Conservation (phyloP, 2,797 vertebrate species). For the Fringilla coelebs region DNA sequence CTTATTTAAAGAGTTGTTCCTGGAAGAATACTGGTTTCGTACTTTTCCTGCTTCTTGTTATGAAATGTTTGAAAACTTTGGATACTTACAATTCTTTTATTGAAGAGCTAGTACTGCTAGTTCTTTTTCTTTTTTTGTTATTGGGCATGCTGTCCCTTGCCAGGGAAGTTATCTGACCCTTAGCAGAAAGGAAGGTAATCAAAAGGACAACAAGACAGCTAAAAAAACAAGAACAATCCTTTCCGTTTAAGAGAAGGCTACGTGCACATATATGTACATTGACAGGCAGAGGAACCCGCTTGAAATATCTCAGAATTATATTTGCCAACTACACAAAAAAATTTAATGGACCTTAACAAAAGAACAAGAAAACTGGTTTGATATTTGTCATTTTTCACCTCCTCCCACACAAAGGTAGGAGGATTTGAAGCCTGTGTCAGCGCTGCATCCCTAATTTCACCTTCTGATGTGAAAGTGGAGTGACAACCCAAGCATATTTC, state of each 20-base stretch:
- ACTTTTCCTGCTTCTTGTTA: not conserved
- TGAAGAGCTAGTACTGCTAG: not conserved
- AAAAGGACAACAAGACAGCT: not conserved
- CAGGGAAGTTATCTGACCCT: not conserved
- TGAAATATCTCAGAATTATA: not conserved
- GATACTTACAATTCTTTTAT: not conserved
- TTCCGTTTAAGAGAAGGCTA: not conserved
- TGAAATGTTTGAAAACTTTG: not conserved
- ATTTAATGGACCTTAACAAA: not conserved
- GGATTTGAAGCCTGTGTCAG: not conserved
- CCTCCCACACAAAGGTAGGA: not conserved
- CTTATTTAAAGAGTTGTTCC: not conserved
- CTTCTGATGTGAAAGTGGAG: not conserved
- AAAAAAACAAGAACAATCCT: not conserved
- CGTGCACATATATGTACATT: fast-evolving
- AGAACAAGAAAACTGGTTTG: not conserved
- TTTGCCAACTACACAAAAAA: not conserved
- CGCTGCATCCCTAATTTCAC: not conserved
- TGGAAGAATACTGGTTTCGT: not conserved
- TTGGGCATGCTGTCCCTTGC: not conserved
- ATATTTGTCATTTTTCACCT: not conserved
- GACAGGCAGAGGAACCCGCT: not conserved
- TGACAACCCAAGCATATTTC: not conserved
- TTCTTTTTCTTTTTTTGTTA: not conserved
- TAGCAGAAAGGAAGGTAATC: not conserved